Evolutionary conservation across 2,113 vertebrate species (phyloP).

Genomic region (Pardalotus punctatus): DNA sequence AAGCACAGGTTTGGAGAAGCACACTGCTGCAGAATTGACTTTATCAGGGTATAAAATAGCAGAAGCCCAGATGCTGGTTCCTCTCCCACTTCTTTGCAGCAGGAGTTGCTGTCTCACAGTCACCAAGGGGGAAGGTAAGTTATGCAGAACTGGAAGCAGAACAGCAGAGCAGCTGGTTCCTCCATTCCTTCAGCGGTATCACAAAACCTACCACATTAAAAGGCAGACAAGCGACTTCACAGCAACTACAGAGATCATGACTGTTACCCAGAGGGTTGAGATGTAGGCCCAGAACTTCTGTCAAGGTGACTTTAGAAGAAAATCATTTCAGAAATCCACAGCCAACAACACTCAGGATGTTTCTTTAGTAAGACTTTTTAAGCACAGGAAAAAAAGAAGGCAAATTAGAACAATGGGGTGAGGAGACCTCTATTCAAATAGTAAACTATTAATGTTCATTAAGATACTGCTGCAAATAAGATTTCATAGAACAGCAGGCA

Average conservation of each 20-base stretch:
- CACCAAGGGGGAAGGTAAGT: not conserved
- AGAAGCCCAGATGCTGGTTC: not conserved
- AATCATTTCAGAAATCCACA: not conserved
- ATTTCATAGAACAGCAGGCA: not conserved
- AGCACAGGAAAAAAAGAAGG: not conserved
- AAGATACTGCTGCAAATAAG: not conserved
- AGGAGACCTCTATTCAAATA: not conserved
- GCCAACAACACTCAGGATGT: not conserved
- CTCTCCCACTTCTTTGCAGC: not conserved
- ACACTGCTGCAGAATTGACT: not conserved
- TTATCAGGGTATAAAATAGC: not conserved
- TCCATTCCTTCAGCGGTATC: not conserved
- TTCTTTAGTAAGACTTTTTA: not conserved
- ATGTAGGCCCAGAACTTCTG: not conserved
- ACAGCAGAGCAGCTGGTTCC: slow-evolving; percentile 5
- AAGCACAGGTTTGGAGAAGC: not conserved
- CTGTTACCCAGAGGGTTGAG: not conserved
- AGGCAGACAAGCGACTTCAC: not conserved
- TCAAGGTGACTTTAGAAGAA: not conserved
- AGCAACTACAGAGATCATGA: not conserved
- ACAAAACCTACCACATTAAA: not conserved
- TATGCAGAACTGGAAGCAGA: not conserved
- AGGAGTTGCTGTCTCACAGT: not conserved
- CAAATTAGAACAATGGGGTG: not conserved
- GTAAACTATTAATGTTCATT: not conserved